Base-by-base conservation (phyloP, 2,113 vertebrate species). In the Forbesichthys papilliferus region DNA sequence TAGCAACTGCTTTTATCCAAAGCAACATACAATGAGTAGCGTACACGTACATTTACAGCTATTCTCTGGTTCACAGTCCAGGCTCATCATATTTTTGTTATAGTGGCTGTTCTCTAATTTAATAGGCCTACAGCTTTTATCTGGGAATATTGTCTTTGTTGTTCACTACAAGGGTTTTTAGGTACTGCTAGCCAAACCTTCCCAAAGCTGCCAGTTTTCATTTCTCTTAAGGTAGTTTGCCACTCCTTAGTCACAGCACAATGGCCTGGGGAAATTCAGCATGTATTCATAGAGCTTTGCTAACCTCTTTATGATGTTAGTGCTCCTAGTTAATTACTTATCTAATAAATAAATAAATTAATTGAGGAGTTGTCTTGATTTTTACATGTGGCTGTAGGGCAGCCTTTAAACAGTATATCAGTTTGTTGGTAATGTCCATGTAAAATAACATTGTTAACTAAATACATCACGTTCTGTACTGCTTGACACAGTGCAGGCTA, bases 181-280 rank as follows among this genome's bases (percentile, higher is more conserved):
- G 36, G 36, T 42, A 42, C 36, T 42, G 36, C 7, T 7, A 8
- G 36, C 36, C 36, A 42, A 42, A 42, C 36, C 5, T 42, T 6
- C 5, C 36, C 5, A 42, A 42, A 6, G 36, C 36, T 42, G 36
- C 36, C 36, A 42, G 36, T 7, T 42, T 6, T 6, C 3, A 34
- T 46, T 46, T 63, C 64, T 20, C 27, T 54, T 72, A 51, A 16
- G 52, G 62, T 69, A 47, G 36, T 56, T 78, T 75, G 56, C 48
- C 83, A 81, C 75, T 86, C 59, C 68, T 48, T 69, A 51, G 63
- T 70, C 70, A 58, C 60, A 75, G 69, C 48, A 46, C 64, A 69
- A 56, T 66, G 69, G 73, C 66, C 59, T 51, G 48, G 46, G 71
- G 74, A 47, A 52, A 64, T 1, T 47, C 6, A n/a, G 4, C 18